Evolutionary conservation across 1,140 invertebrate species (phyloP), one percentile per base, ranked within the genome.

Genomic region (Drosophila seguyi): DNA sequence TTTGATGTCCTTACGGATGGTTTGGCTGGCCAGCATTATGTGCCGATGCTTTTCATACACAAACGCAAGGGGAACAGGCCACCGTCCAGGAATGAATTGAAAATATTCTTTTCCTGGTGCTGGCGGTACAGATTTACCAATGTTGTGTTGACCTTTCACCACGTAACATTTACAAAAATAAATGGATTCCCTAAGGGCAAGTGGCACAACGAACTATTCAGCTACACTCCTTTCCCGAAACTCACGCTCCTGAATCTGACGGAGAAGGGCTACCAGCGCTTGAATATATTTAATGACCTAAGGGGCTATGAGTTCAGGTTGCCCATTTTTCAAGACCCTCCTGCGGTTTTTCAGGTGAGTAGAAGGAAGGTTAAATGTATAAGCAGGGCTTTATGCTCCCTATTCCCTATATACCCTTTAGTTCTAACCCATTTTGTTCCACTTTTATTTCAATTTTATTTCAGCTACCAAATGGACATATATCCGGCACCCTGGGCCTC

Each of bases 201-300:
- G 18, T 29, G 56, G 41, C 16, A 34, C 6, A n/a, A 74, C 20
- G 53, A 85, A 6, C 48, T 90, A 6, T 76, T 60, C 3, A 74
- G 22, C 11, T 90, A 90, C 25, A 85, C 71, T 1, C 85, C 81
- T 0, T 90, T 90, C 53, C 86, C 86, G 1, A 34, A 67, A 6
- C 0, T 90, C 6, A 63, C 18, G 0, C 0, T 81, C 0, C 29
- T 27, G 0, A 86, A 90, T 74, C 14, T 82, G 2, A 82, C 67
- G 0, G 5, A 25, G 4, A 14, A 48, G 11, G 65, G 57, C 1
- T 73, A 62, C 18, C 16, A 45, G n/a, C 11, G 16, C 3, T 14
- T 63, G 36, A 45, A 44, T 14, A 45, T 18, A 6, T 4, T 85
- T 7, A 57, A 16, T 20, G 53, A 90, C 62, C 39, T 90, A 1